Evolutionary conservation across 2,797 vertebrate species (phyloP), one percentile per base, ranked within the genome.

Genomic region (Crenichthys baileyi): DNA sequence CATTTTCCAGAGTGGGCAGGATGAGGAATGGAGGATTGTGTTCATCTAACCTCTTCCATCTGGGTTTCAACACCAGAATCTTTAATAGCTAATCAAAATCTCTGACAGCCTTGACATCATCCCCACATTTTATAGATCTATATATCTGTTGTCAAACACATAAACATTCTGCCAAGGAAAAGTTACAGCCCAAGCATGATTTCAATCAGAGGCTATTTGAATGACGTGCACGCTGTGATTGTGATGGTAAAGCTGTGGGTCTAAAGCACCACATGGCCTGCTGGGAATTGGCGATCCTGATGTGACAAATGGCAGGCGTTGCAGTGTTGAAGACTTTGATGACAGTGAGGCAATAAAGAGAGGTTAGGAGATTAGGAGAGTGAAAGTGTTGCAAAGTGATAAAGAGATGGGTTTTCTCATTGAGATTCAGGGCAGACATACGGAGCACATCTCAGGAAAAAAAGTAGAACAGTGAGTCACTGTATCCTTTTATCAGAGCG

Each of bases 401-500:
- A 75, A 56, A 83, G 70, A 76, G 18, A 75, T 82, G 20, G 82
- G 87, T 87, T 88, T 85, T 46, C 65, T 89, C 82, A 77, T 82
- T 80, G 85, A 89, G 89, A 91, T 93, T 91, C 91, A 91, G 90
- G 88, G 89, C 92, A 85, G 83, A 76, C 79, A 16, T 51, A 70
- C 61, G 55, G 81, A 90, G 88, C 83, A 82, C 85, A 86, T 89
- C 81, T 79, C 76, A 70, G 80, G 24, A 29, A 81, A 88, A 87
- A 91, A 92, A 94, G 90, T 94, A 77, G 93, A 94, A 92, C 93
- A 92, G 90, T 88, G 91, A 92, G 91, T 80, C 29, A 68, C 88
- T 48, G 90, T 87, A 78, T 93, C 89, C 88, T 91, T 94, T 94
- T 94, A 94, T 94, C 93, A 91, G 92, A 84, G 85, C 84, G 24